A percentile compares a stretch with the other conserved stretches of the same genome.
phyloP scores from a whole-genome alignment of 2,888 invertebrate genomes.

The Eucriotettix oculatus region DNA sequence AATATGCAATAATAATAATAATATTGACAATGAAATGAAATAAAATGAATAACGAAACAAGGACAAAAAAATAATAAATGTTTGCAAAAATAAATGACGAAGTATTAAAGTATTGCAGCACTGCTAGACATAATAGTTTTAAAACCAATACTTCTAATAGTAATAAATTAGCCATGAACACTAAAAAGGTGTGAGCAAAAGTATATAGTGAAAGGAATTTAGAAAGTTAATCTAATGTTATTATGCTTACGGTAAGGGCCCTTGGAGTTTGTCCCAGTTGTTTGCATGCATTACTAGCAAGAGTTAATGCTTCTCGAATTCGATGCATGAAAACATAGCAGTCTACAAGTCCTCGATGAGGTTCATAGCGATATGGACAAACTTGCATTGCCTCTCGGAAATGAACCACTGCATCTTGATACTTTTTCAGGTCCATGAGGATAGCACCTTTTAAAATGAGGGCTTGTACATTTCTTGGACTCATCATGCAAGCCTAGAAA shows the following conservation, averaged over 20 bases:
- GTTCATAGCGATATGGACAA: constrained; percentile 50
- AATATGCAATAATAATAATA: no score
- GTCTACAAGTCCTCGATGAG: constrained; percentile 61
- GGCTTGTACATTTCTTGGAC: constrained; percentile 53
- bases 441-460: constrained; percentile 54
- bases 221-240: neutral
- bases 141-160: no score
- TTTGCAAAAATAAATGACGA: no score
- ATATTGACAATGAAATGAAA: no score
- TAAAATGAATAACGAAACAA: no score
- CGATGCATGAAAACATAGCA: constrained; percentile 52
- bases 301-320: constrained; percentile 51
- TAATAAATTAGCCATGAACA: no score
- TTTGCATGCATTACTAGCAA: constrained; percentile 54
- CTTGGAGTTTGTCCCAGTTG: constrained; percentile 54
- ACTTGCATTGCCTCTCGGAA: constrained; percentile 45
- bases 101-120: no score
- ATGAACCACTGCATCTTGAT: constrained; percentile 44
- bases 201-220: no score
- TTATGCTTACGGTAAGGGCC: constrained; percentile 45
- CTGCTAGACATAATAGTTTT: no score
- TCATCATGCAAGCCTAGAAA: constrained; percentile 37
- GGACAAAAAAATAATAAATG: no score
- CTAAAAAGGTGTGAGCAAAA: no score
- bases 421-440: constrained; percentile 45